Conservation (phyloP, 2,797 vertebrate species). For the Selene dorsalis region DNA sequence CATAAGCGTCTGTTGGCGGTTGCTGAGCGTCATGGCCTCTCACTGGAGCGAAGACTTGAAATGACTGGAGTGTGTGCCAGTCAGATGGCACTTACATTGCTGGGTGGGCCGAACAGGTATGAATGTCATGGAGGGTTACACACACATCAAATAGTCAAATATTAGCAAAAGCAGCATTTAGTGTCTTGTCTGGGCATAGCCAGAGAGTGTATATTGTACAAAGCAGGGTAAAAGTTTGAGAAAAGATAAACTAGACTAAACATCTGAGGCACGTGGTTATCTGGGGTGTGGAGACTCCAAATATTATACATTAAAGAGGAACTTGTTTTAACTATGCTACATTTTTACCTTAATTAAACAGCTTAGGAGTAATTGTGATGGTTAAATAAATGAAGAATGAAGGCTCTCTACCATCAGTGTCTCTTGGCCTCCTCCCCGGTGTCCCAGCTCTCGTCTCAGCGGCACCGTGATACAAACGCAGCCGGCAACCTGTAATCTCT, state of each 20-base stretch:
- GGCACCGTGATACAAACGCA: too few species aligned
- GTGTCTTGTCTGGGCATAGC: too few species aligned
- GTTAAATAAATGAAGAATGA: too few species aligned
- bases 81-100: constrained; percentile 97
- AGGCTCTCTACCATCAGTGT: too few species aligned
- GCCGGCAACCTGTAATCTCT: too few species aligned
- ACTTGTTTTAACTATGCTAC: too few species aligned
- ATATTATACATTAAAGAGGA: not conserved
- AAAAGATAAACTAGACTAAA: not conserved
- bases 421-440: too few species aligned
- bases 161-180: too few species aligned
- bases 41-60: constrained; percentile 94
- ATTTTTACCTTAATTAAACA: too few species aligned
- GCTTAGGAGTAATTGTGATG: too few species aligned
- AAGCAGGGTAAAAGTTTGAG: not conserved
- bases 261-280: not conserved
- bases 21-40: constrained; percentile 94
- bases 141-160: too few species aligned
- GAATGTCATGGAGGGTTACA: not conserved
- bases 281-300: not conserved
- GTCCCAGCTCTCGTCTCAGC: too few species aligned
- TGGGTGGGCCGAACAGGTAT: constrained; percentile 98
- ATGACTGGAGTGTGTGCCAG: constrained; percentile 97
- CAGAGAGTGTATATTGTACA: not conserved
- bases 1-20: constrained; percentile 92